Base-by-base conservation (phyloP, 2,797 vertebrate species). In the Spheniscus humboldti region DNA sequence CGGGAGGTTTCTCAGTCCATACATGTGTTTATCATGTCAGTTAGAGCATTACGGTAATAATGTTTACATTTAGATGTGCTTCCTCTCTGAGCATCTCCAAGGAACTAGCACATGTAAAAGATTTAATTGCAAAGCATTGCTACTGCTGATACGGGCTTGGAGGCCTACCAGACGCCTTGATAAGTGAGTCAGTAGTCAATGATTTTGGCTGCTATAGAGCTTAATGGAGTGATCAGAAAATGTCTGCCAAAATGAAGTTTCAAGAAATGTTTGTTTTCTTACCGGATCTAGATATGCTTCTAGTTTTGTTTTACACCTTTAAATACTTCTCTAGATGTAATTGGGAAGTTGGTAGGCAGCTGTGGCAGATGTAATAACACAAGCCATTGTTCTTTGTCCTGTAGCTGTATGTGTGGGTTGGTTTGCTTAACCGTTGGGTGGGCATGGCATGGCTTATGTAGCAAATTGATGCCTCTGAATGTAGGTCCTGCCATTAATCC, bases 111-210 rank as follows among this genome's bases (percentile, higher is more conserved):
- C 53, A 23, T 18, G 27, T 50, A 45, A 62, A 80, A 86, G 75
- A 39, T 78, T 59, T 55, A 50, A 81, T 73, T 90, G 94, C 68
- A 11, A 9, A 72, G 64, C 13, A 9, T 39, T 18, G 76, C 82
- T 85, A 13, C 93, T 92, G 73, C 85, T 88, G 95, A 72, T 79
- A 23, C 2, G 62, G 68, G 67, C 90, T 88, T 30, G 6, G 94
- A 91, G 92, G 53, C 81, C 88, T 20, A 27, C 80, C 76, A 85
- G 88, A 52, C 41, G 91, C 93, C 62, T 83, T 10, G n/a, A 53
- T 81, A 35, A 43, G 45, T 92, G 92, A 95, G 81, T 94, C 94
- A 96, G 91, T 88, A 83, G 67, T 55, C 45, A 19, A 19, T 27
- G 12, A 52, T 56, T 73, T 43, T 88, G 93, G 89, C 66, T 48